Conservation (phyloP, 2,888 invertebrate species). For the Cyclophora punctaria region DNA sequence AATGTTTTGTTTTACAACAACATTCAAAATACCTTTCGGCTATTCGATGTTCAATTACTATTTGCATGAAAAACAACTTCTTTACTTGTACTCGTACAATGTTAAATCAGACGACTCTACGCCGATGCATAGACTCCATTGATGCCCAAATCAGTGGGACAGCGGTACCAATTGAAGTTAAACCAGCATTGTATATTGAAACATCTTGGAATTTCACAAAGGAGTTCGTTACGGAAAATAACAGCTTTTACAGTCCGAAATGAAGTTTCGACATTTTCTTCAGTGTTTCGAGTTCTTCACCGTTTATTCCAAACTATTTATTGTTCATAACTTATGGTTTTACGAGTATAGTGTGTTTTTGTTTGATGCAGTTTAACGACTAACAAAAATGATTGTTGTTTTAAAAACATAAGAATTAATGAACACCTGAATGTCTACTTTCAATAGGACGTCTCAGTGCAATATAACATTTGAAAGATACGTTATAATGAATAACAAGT, state of each 20-base stretch:
- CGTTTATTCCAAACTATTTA: conserved; percentile 12
- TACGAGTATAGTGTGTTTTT: too few species aligned
- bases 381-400: too few species aligned
- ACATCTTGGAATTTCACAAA: conserved; percentile 35
- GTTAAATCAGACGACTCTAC: conserved; percentile 15
- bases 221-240: conserved; percentile 42
- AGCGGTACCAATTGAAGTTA: conserved; percentile 14
- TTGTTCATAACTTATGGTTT: not conserved
- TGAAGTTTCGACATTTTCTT: conserved; percentile 30
- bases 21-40: too few species aligned
- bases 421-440: too few species aligned
- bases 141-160: conserved; percentile 16
- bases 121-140: conserved; percentile 24
- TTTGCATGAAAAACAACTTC: conserved; percentile 38
- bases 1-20: too few species aligned
- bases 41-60: not conserved
- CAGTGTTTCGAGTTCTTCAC: conserved; percentile 15
- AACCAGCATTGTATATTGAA: conserved; percentile 29
- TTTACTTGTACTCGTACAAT: not conserved
- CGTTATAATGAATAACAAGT: not conserved
- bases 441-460: too few species aligned
- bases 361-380: too few species aligned
- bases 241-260: conserved; percentile 36
- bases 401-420: too few species aligned
- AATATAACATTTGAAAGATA: too few species aligned